Evolutionary conservation across 1,140 invertebrate genomes (phyloP).

Genomic region (Atta texana): DNA sequence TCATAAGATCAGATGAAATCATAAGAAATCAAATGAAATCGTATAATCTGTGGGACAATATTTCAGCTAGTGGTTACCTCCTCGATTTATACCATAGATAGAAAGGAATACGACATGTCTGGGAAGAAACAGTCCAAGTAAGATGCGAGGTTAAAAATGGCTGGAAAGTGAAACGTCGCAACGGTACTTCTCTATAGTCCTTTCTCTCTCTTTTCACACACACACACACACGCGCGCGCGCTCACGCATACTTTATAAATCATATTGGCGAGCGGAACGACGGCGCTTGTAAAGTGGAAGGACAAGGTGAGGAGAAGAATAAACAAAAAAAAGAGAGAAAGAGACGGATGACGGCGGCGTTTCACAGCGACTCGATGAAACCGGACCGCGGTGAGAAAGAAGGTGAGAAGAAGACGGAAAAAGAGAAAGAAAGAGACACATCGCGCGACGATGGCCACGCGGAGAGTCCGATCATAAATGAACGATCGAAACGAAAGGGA

Average conservation of each 20-base stretch:
- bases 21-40: no score
- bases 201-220: background rate
- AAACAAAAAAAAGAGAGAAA: conserved; percentile 4
- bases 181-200: conserved; percentile 69
- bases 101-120: conserved; percentile 7
- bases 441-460: conserved; percentile 55
- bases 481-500: conserved; percentile 62
- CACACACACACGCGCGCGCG: no score
- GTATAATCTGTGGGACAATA: no score
- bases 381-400: conserved; percentile 56
- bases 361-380: conserved; percentile 59
- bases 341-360: background rate
- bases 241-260: conserved; percentile 76
- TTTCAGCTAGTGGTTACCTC: no score
- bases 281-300: conserved; percentile 53
- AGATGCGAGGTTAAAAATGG: conserved; percentile 8
- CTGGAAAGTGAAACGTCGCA: conserved; percentile 81
- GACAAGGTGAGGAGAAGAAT: conserved; percentile 41
- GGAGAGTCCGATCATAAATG: conserved; percentile 51
- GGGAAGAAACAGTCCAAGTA: conserved; percentile 38
- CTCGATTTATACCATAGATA: background rate
- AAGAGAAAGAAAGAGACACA: conserved; percentile 49
- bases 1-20: no score
- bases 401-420: conserved; percentile 54
- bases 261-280: conserved; percentile 65